Evolutionary conservation across 1,140 invertebrate genomes (phyloP), one percentile per base, ranked within the genome.

Genomic region (Macrobrachium rosenbergii): DNA sequence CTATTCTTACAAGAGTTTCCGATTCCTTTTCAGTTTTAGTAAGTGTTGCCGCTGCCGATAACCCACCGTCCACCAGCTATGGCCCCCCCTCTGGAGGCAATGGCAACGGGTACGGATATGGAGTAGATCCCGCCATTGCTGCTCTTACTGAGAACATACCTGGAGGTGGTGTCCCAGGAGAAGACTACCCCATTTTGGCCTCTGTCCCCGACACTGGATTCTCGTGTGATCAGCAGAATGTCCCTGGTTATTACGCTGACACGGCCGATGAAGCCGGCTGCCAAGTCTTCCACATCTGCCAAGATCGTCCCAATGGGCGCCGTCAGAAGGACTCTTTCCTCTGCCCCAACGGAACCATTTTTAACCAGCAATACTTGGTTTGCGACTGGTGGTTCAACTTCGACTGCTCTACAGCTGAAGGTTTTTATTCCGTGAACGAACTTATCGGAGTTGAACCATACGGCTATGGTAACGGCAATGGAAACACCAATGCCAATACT

Each of bases 391-490:
- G 67, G 67, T 69, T 69, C 67, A 69, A 69, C 67, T 21, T 69
- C 8, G 67, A 84, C 82, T 84, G 82, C n/a, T 60, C 82, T 58
- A 43, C 72, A 12, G 73, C 82, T 23, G 37, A 17, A 12, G 52
- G 45, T 37, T 75, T 21, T 67, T 82, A 82, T 37, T 37, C 21
- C 64, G 23, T 82, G 43, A 82, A 82, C 43, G 64, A 52, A 28
- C 78, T 62, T 14, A 69, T 69, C 14, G 67, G 67, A 69, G n/a
- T 23, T 28, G 78, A 43, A 11, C 23, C 12, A n/a, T 5, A n/a
- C 28, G 59, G 58, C 58, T 23, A 80, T 21, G 59, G 78, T 21
- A 80, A 80, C 59, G 78, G 78, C 76, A 64, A 62, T 6, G 60
- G 59, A 6, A 21, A 52, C 5, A 64, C 28, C 60, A 60, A 60